phyloP scores from a whole-genome alignment of 2,113 vertebrate species.

The Eleginops maclovinus region DNA sequence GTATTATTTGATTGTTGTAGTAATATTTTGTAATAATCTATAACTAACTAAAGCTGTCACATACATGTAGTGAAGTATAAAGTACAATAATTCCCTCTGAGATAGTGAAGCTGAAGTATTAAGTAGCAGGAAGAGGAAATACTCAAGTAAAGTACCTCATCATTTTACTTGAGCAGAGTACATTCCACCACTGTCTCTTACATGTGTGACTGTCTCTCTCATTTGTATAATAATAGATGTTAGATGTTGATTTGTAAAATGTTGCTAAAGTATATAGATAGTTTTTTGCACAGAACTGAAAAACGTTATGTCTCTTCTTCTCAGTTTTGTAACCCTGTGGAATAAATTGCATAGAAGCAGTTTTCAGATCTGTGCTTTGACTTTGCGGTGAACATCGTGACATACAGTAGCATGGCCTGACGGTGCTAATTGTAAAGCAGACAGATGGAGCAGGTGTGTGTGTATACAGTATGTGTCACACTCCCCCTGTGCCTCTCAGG shows the following conservation, averaged over 20 bases:
- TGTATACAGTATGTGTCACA: slow-evolving; percentile 35
- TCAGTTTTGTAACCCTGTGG: background rate
- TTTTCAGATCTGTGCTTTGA: slow-evolving; percentile 12
- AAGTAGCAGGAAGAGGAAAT: too few relatives aligned
- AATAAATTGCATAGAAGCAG: background rate
- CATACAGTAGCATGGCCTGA: background rate
- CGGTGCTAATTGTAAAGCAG: slow-evolving; percentile 35
- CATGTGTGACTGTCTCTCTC: too few relatives aligned
- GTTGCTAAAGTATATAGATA: background rate
- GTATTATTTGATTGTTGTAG: too few relatives aligned
- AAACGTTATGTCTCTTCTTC: background rate
- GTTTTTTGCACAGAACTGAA: background rate
- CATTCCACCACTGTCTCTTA: too few relatives aligned
- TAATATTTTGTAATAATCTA: too few relatives aligned
- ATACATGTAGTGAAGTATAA: too few relatives aligned
- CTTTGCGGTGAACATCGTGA: slow-evolving; percentile 9
- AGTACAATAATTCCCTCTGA: too few relatives aligned
- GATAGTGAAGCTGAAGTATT: too few relatives aligned
- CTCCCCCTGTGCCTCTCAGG: slow-evolving; percentile 49
- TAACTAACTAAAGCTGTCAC: too few relatives aligned
- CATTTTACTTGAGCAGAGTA: too few relatives aligned
- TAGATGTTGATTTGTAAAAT: background rate
- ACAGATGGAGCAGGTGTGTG: slow-evolving; percentile 52
- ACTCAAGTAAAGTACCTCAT: too few relatives aligned
- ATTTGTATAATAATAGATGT: background rate